phyloP scores from a whole-genome alignment of 2,113 vertebrate species.

The Halcyon malimbica region DNA sequence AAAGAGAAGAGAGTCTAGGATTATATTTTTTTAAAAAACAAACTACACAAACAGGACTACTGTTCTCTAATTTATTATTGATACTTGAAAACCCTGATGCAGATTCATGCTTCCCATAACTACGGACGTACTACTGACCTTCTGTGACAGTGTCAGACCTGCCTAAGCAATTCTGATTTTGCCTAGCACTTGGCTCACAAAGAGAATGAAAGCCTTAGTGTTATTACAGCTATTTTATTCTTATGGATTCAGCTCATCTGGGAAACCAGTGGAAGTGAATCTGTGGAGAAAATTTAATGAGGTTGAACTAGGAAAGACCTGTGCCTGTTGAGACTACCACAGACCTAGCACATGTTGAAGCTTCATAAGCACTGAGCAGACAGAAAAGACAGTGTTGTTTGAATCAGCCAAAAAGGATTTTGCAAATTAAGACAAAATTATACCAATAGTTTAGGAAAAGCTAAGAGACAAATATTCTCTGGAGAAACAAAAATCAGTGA shows the following conservation, averaged over 20 bases:
- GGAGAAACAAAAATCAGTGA: not conserved
- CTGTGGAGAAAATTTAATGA: slow-evolving; percentile 14
- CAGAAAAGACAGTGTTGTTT: not conserved
- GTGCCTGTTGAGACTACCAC: not conserved
- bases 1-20: not conserved
- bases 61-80: not conserved
- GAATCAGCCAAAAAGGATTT: not conserved
- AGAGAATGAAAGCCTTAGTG: not conserved
- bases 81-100: not conserved
- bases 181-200: not conserved
- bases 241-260: not conserved
- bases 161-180: not conserved
- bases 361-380: not conserved
- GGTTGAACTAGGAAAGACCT: slow-evolving; percentile 1
- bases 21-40: not conserved
- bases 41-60: not conserved
- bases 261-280: not conserved
- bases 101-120: not conserved
- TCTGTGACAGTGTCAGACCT: not conserved
- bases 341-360: not conserved
- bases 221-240: slow-evolving; percentile 3
- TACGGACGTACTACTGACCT: not conserved
- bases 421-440: not conserved
- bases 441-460: not conserved
- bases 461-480: not conserved